Conservation (phyloP, 1,140 invertebrate genomes). For the Drosophila melanica region DNA sequence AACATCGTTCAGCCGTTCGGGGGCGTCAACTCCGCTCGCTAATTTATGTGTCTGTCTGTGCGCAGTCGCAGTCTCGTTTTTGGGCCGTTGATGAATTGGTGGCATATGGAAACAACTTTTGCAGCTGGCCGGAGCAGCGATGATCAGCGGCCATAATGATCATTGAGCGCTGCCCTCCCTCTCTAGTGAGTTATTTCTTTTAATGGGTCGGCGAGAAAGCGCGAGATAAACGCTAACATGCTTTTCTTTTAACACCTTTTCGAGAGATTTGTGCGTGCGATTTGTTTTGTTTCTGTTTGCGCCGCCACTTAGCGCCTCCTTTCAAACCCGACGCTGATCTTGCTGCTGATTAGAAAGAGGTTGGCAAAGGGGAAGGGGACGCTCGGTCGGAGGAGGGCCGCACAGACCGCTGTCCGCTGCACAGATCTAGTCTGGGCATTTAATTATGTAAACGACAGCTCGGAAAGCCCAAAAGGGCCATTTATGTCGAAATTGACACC, state of each 20-base stretch:
- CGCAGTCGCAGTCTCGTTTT: conserved; percentile 14
- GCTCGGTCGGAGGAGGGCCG: not conserved
- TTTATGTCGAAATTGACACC: conserved; percentile 81
- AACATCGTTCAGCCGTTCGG: not conserved
- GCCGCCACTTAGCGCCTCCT: conserved; percentile 75
- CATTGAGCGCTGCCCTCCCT: conserved; percentile 5
- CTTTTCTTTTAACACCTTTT: conserved; percentile 80
- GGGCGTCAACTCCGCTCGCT: conserved; percentile 30
- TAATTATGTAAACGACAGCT: conserved; percentile 75
- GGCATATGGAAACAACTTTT: conserved; percentile 39
- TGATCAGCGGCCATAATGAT: conserved; percentile 14
- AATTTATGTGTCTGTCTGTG: conserved; percentile 54
- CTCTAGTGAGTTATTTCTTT: conserved; percentile 32
- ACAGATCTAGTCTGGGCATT: conserved; percentile 49
- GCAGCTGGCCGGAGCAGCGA: conserved; percentile 49
- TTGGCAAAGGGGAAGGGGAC: not conserved
- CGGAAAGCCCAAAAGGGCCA: conserved; percentile 48
- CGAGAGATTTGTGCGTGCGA: conserved; percentile 76
- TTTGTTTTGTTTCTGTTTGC: conserved; percentile 64
- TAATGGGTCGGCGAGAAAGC: conserved; percentile 59
- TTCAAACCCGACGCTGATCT: conserved; percentile 40
- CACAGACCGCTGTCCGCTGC: not conserved
- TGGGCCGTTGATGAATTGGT: conserved; percentile 59
- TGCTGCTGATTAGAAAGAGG: conserved; percentile 51
- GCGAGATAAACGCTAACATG: conserved; percentile 68